Evolutionary conservation across 2,113 vertebrate species (phyloP), one percentile per base, ranked within the genome.

Genomic region (Rhynchopsitta pachyrhyncha): DNA sequence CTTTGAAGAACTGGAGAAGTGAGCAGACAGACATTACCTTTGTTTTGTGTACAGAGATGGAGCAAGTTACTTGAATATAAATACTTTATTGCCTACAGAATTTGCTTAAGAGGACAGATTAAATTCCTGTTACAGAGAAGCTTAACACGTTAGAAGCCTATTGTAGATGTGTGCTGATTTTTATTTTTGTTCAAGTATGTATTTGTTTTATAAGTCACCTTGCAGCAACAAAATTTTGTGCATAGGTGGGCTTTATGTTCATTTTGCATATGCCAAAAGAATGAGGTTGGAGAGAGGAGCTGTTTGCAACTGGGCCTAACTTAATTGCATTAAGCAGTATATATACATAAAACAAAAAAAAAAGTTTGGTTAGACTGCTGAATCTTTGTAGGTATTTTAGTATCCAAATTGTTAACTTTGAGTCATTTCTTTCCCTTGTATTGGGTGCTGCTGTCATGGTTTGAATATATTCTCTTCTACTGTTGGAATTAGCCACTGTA

Each of bases 401-500:
- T 49, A 67, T 78, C 55, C n/a, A 70, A 27, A 63, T 70, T 9
- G 31, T 66, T 67, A 88, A 67, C 11, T 39, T 55, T 29, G n/a
- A 84, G 42, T 55, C 0, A 24, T 78, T 92, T 73, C 14, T 92
- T 89, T 74, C 66, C 29, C 23, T 82, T 55, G 16, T 5, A 6
- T 76, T 83, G 90, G 24, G 86, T 90, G 76, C 55, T 68, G 55
- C 55, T 90, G 55, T 74, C 62, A 78, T 57, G 44, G 86, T 53
- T 74, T 90, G 76, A 78, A 33, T 80, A 29, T 83, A 28, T 80
- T 79, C 52, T 95, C 60, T 83, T 92, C 68, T 90, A 67, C 79
- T 95, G 82, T 84, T 88, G 86, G 68, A 90, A 78, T 86, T 86
- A 81, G 86, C 41, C 37, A 53, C 73, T 70, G 73, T 75, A 64